Conservation (phyloP, 2,113 vertebrate genomes). For the Setophaga kirtlandii region DNA sequence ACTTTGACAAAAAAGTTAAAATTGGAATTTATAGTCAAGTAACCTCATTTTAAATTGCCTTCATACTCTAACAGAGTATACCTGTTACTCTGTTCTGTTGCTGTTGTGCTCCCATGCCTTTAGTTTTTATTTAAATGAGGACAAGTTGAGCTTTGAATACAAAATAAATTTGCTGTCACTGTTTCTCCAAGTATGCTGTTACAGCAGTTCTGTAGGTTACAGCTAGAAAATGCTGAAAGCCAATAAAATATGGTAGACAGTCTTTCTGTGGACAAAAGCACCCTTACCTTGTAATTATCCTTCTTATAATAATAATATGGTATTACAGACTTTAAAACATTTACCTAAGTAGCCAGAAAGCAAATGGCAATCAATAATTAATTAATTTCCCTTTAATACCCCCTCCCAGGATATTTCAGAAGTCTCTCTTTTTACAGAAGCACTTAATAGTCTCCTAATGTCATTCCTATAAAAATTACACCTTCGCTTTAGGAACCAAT, state of each 20-base stretch:
- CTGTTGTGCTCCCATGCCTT: not conserved
- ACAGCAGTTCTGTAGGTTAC: not conserved
- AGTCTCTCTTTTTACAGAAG: not conserved
- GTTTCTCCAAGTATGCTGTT: not conserved
- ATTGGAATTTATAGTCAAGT: not conserved
- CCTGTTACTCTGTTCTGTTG: not conserved
- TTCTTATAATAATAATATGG: not conserved
- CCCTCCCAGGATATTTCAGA: not conserved
- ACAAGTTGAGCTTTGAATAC: not conserved
- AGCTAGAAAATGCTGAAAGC: conserved; percentile 13
- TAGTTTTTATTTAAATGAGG: not conserved
- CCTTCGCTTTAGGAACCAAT: not conserved
- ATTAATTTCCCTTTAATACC: not conserved
- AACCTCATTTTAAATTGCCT: not conserved
- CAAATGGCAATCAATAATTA: not conserved
- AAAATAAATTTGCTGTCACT: not conserved
- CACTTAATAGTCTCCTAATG: not conserved
- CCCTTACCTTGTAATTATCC: not conserved
- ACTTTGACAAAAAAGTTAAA: not conserved
- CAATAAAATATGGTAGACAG: not conserved
- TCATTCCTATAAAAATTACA: not conserved
- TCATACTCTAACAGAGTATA: not conserved
- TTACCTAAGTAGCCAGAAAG: not conserved
- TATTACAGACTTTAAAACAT: not conserved
- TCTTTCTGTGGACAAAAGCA: not conserved